Evolutionary conservation across 1,140 invertebrate species (phyloP), one percentile per base, ranked within the genome.

Genomic region (Procambarus virginalis): DNA sequence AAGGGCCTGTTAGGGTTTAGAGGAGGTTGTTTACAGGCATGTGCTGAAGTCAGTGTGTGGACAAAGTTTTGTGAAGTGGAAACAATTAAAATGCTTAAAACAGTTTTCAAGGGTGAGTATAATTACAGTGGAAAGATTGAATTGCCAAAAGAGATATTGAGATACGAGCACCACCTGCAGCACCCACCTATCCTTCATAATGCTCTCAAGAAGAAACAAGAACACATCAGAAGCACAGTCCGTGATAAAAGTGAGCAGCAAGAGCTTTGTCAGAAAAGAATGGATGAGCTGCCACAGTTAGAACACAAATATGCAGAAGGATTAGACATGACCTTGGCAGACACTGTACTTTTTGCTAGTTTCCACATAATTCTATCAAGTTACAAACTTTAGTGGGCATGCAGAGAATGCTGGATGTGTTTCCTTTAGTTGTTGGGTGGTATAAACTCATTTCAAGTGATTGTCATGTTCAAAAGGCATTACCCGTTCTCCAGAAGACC

Each of bases 61-160:
- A 98, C 98, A 0, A 97, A 96, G 92, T 98, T 98, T 93, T 98
- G 98, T 95, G 98, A 99, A 95, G 95, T 98, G 34, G 97, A 98
- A 93, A 94, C 97, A 20, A 94, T 96, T 58, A 93, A 94, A 45
- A 95, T 95, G 12, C 93, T 96, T 0, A 95, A 95, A 91, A 22
- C 87, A 14, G 48, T 86, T n/a, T 60, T 45, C 46, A 49, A 73
- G 60, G 22, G 2, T 75, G 14, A 64, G 8, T 34, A 58, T 93
- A 20, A 17, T 46, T 87, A 17, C 48, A 60, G 75, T 9, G 73
- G 14, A 60, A 22, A 87, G 77, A 34, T 70, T 2, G 45, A 64
- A 78, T 93, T 97, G 49, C 96, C 96, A 0, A 90, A 93, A 58
- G 95, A 96, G 92, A 93, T 98, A 22, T 94, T 96, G 1, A 95